Evolutionary conservation across 2,113 vertebrate species (phyloP).

Genomic region (Corythoichthys haematopterus): DNA sequence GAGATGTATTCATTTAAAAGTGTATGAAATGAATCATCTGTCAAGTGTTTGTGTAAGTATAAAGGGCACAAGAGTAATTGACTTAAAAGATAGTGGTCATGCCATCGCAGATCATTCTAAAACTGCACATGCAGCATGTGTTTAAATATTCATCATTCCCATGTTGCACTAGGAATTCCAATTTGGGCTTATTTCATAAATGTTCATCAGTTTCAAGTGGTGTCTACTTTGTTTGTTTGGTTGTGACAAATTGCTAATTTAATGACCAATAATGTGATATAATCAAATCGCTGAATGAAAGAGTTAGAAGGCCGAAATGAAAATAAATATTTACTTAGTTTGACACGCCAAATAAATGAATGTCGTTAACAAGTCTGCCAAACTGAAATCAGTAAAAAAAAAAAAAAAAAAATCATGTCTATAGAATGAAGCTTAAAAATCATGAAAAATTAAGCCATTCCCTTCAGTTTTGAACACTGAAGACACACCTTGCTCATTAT

Average conservation of each 20-base stretch:
- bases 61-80: conserved; percentile 2
- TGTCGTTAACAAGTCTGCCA: too few species aligned
- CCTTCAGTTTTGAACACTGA: too few species aligned
- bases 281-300: neutral
- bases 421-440: too few species aligned
- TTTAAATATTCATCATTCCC: conserved; percentile 13
- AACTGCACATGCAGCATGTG: conserved; percentile 2
- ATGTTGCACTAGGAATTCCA: neutral
- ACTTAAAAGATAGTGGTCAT: neutral
- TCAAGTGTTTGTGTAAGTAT: conserved; percentile 1
- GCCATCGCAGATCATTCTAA: neutral
- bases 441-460: too few species aligned
- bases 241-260: neutral
- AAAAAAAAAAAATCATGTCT: too few species aligned
- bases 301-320: neutral
- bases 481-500: too few species aligned
- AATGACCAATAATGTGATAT: neutral
- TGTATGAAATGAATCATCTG: neutral
- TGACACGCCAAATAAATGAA: too few species aligned
- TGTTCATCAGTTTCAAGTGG: neutral
- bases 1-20: neutral
- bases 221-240: neutral
- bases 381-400: too few species aligned
- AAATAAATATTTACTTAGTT: too few species aligned
- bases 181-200: neutral